Evolutionary conservation across 2,797 vertebrate species (phyloP).

Genomic region (Melanotaenia boesemani): DNA sequence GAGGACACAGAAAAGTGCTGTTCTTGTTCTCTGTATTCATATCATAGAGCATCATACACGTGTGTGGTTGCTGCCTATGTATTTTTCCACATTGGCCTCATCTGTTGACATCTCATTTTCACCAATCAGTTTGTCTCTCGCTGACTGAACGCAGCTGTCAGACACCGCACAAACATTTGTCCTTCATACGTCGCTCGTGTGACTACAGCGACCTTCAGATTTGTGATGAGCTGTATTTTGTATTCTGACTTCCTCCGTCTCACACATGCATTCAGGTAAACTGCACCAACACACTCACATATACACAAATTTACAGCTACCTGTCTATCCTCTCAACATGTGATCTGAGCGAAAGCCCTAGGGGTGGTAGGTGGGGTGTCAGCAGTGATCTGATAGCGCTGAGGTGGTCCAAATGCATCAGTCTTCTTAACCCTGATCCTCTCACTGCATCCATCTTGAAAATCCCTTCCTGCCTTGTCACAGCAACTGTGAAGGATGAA

Average conservation of each 20-base stretch:
- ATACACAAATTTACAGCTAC: constrained; percentile 19
- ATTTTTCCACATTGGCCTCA: constrained; percentile 36
- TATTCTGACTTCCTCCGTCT: constrained; percentile 17
- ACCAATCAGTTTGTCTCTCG: constrained; percentile 54
- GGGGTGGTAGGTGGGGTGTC: constrained; percentile 67
- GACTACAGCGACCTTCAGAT: constrained; percentile 56
- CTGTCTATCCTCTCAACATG: constrained; percentile 35
- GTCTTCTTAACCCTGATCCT: constrained; percentile 64
- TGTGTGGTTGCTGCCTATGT: constrained; percentile 14
- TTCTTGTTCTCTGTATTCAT: constrained; percentile 32
- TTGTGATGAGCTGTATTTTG: constrained; percentile 50
- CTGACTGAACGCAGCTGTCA: constrained; percentile 68
- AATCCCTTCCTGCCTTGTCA: constrained; percentile 44
- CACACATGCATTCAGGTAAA: constrained; percentile 10
- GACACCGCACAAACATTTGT: constrained; percentile 56
- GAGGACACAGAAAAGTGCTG: neutral
- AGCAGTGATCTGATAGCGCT: constrained; percentile 73
- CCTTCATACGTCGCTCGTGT: constrained; percentile 54
- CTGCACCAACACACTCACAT: neutral
- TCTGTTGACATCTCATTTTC: constrained; percentile 75
- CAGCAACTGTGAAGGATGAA: constrained; percentile 50
- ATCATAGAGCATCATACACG: neutral
- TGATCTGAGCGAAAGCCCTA: constrained; percentile 65
- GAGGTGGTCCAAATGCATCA: constrained; percentile 70
- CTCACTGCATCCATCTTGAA: constrained; percentile 58